These are phyloP conservation scores for Amia ocellicauda DNA, from an alignment of 2,113 vertebrate genomes.

Conservation along the genomic window DNA sequence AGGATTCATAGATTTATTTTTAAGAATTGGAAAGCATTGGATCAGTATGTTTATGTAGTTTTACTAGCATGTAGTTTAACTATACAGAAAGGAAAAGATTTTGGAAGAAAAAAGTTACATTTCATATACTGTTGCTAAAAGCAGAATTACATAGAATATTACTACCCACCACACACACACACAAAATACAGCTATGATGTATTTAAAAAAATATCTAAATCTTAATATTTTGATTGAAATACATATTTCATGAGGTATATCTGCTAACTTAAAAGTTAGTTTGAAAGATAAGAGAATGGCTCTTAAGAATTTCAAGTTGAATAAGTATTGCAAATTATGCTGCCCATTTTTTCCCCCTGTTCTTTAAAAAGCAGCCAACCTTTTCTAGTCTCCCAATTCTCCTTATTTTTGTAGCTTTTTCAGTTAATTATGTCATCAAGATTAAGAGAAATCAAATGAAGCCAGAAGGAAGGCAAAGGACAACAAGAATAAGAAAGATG, in stretches of 20 bases:
- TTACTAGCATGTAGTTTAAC: too few species aligned
- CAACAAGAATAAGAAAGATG: conserved; percentile 98
- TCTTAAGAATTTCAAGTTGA: conserved; percentile 44
- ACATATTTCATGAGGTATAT: conserved; percentile 44
- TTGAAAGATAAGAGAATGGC: conserved; percentile 44
- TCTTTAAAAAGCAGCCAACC: conserved; percentile 16
- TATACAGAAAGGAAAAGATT: too few species aligned
- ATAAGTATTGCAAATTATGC: conserved; percentile 40
- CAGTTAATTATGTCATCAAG: conserved; percentile 95
- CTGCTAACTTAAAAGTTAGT: conserved; percentile 32
- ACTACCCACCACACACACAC: too few species aligned
- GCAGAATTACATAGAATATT: conserved; percentile 19
- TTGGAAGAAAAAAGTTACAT: conserved; percentile 23
- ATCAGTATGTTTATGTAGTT: too few species aligned
- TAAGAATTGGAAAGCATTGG: too few species aligned
- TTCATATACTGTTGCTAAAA: conserved; percentile 18
- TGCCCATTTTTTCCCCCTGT: conserved; percentile 6
- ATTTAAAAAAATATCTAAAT: conserved; percentile 22
- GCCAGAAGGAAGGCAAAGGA: conserved; percentile 87
- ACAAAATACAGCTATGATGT: too few species aligned
- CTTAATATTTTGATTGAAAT: conserved; percentile 28
- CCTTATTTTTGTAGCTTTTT: conserved; percentile 75
- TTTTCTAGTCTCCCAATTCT: conserved; percentile 59
- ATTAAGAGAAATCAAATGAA: conserved; percentile 90
- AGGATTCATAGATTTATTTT: too few species aligned